Evolutionary conservation across 2,888 invertebrate species (phyloP).

Genomic region (Phrixothrix hirtus): DNA sequence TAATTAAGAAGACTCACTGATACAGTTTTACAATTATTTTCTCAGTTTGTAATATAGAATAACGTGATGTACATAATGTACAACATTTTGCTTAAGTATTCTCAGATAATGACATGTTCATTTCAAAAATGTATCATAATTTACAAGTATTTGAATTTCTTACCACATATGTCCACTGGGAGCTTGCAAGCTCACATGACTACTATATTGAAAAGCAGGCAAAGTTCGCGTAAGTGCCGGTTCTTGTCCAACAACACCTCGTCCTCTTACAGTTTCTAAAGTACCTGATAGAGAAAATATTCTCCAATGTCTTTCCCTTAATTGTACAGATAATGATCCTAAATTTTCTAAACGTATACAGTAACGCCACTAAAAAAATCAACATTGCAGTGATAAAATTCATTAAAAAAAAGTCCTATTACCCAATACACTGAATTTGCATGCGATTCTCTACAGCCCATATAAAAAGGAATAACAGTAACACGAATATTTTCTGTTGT

Average conservation of each 20-base stretch:
- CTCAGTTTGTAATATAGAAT: too few relatives aligned
- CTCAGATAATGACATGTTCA: background rate
- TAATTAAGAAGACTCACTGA: background rate
- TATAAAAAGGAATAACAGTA: conserved; percentile 98
- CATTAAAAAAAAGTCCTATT: background rate
- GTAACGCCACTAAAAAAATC: conserved; percentile 83
- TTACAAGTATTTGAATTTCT: conserved; percentile 39
- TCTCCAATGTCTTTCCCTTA: conserved; percentile 97
- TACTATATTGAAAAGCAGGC: conserved; percentile 97
- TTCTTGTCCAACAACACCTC: conserved; percentile 98
- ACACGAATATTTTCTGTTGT: conserved; percentile 95
- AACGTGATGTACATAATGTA: too few relatives aligned
- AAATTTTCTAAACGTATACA: conserved; percentile 96
- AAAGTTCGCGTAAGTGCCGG: conserved; percentile 84
- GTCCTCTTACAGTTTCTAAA: conserved; percentile 89
- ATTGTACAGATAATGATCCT: conserved; percentile 83
- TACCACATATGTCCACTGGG: conserved; percentile 98
- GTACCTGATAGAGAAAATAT: conserved; percentile 94
- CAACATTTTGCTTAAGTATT: too few relatives aligned
- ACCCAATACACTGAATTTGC: conserved; percentile 93
- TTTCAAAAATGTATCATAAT: background rate
- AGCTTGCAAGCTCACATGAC: conserved; percentile 95
- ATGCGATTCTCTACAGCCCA: conserved; percentile 92
- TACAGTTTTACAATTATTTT: too few relatives aligned
- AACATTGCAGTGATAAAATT: too few relatives aligned